These are phyloP conservation scores for Cephalopachus bancanus DNA, from an alignment of 2,797 vertebrate genomes.

Conservation along the genomic window DNA sequence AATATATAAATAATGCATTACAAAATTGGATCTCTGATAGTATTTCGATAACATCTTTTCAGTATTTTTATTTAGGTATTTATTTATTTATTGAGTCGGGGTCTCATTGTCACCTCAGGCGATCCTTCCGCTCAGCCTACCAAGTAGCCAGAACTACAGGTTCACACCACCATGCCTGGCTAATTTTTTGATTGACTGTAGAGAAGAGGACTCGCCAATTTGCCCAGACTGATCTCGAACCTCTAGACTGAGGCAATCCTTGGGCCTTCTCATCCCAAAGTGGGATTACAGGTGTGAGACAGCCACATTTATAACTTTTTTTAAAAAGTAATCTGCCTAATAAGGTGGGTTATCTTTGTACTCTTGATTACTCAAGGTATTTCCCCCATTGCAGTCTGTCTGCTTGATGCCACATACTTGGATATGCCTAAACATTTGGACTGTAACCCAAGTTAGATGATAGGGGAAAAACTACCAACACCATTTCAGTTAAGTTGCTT, in stretches of 20 bases:
- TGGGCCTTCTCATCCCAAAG: no score
- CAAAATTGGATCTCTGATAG: conserved; percentile 10
- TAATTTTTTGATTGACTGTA: no score
- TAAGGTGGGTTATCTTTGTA: background rate
- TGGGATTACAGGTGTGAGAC: no score
- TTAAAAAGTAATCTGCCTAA: background rate
- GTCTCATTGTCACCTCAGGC: no score
- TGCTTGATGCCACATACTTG: background rate
- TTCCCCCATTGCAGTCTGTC: background rate
- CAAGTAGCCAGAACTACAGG: no score
- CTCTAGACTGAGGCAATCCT: no score
- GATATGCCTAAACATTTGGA: background rate
- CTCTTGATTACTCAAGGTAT: background rate
- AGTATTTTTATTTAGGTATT: background rate
- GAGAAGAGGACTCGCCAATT: no score
- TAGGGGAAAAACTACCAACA: background rate
- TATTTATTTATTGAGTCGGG: no score
- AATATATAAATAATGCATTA: background rate
- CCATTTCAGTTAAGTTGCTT: background rate
- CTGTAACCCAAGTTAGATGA: background rate
- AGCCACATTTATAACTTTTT: background rate
- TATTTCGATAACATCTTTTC: background rate
- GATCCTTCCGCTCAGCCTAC: no score
- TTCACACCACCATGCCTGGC: no score
- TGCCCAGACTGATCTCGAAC: no score